Evolutionary conservation across 64 coral and sea anemone species (phyloP).

Genomic region (Dendronephthya gigantea): DNA sequence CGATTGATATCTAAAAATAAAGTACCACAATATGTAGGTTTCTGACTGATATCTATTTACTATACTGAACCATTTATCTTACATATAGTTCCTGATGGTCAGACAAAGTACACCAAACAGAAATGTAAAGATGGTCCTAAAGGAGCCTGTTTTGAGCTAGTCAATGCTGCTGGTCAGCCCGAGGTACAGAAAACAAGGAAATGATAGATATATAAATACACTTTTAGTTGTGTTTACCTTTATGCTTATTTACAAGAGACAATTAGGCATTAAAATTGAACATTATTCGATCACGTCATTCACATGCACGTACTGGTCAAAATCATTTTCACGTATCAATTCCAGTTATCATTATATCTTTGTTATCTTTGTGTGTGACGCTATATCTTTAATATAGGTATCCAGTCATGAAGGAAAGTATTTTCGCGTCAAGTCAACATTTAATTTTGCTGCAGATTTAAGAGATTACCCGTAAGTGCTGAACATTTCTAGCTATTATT

Average conservation of each 20-base stretch:
- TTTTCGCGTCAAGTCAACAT: conserved; percentile 86
- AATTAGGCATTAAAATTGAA: too few species aligned
- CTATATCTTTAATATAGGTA: too few species aligned
- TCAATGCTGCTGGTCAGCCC: conserved; percentile 94
- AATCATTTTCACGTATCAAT: too few species aligned
- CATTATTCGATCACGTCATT: too few species aligned
- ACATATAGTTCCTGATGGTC: conserved; percentile 86
- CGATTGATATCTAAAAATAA: too few species aligned
- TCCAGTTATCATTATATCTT: too few species aligned
- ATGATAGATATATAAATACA: too few species aligned
- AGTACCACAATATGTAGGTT: too few species aligned
- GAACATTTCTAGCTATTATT: neutral
- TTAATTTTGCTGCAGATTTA: conserved; percentile 96
- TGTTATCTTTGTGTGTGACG: too few species aligned
- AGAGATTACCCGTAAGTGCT: conserved; percentile 91
- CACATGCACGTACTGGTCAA: too few species aligned
- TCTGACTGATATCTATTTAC: neutral
- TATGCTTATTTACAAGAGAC: neutral
- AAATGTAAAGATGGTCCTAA: conserved; percentile 92
- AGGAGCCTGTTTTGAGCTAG: conserved; percentile 90
- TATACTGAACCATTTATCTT: neutral
- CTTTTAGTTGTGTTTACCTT: too few species aligned
- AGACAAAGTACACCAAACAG: conserved; percentile 99
- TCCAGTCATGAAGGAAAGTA: conserved; percentile 98
- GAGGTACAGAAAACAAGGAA: too few species aligned